phyloP scores from a whole-genome alignment of 1,140 invertebrate species.

The Stenopsyche tienmushanensis region DNA sequence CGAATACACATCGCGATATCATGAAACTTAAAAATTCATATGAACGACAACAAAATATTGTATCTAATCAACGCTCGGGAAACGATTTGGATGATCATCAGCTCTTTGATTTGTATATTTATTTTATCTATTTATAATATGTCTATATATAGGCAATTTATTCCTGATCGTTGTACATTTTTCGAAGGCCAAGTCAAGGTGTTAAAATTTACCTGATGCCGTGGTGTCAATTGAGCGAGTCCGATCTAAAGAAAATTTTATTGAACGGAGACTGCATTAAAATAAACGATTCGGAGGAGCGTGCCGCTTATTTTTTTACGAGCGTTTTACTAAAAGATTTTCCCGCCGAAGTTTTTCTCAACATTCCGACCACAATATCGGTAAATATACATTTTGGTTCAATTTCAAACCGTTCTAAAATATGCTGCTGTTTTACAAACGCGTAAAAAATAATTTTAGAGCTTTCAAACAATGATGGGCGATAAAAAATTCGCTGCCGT shows the following conservation, averaged over 20 bases:
- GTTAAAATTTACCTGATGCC: slow-evolving; percentile 58
- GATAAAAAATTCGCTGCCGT: slow-evolving; percentile 5
- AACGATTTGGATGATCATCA: neutral
- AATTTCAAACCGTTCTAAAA: too few species aligned
- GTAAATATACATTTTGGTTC: slow-evolving; percentile 51
- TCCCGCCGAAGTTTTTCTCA: slow-evolving; percentile 68
- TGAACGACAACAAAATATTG: too few species aligned
- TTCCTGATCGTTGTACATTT: too few species aligned
- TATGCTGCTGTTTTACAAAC: neutral
- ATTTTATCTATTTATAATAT: too few species aligned
- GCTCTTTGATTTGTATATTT: neutral
- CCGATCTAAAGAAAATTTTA: slow-evolving; percentile 57
- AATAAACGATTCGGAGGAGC: slow-evolving; percentile 50
- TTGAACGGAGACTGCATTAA: slow-evolving; percentile 58
- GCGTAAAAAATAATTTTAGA: too few species aligned
- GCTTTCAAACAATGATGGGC: slow-evolving; percentile 21
- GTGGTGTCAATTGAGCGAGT: slow-evolving; percentile 58
- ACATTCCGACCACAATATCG: slow-evolving; percentile 61
- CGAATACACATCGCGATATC: too few species aligned
- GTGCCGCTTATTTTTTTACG: slow-evolving; percentile 63
- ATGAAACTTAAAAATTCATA: too few species aligned
- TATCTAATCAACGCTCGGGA: neutral
- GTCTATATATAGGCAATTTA: too few species aligned
- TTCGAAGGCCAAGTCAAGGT: slow-evolving; percentile 46
- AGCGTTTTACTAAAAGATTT: slow-evolving; percentile 69